Evolutionary conservation across 2,113 vertebrate species (phyloP), one percentile per base, ranked within the genome.

Genomic region (Eretmodus cyanostictus): DNA sequence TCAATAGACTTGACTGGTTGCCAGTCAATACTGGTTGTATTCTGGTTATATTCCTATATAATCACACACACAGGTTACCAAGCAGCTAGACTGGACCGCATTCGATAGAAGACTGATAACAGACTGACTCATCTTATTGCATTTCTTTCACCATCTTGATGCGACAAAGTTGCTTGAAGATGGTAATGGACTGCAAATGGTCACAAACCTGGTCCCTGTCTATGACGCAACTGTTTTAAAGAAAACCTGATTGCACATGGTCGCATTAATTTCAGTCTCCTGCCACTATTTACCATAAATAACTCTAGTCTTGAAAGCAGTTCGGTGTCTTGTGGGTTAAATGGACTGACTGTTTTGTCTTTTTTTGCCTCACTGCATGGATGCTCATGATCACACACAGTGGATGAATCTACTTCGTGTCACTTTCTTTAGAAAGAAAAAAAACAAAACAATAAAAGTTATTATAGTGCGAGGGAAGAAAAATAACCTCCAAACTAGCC

Each of bases 191-290:
- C 31, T 63, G 59, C 17, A 36, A 63, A 63, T 0, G 31, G 0
- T 36, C 31, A 36, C 59, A 36, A 36, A 63, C 17, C 31, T 36
- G 4, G 9, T 66, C 31, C 0, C 57, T 31, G 57, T 36, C 59
- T 34, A 11, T 34, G 59, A 63, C 2, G 5, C 2, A 36, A 19
- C 31, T 5, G 17, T 63, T 71, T 71, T 24, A 42, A 71, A 1
- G 66, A 63, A 10, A 63, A 0, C 17, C 17, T 36, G 17, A 36
- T 63, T 7, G 31, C 31, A 63, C 31, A 0, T 0, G 31, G 9
- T 36, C 3, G 9, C 59, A 63, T 63, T 63, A 36, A n/a, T 0
- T 36, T 36, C 59, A 36, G 59, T 63, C 1, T 63, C 31, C 9
- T 63, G 59, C 6, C 31, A 63, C 59, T 63, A 4, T 63, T 63